Base-by-base conservation (phyloP, 2,888 invertebrate genomes). In the Drosophila picticornis region DNA sequence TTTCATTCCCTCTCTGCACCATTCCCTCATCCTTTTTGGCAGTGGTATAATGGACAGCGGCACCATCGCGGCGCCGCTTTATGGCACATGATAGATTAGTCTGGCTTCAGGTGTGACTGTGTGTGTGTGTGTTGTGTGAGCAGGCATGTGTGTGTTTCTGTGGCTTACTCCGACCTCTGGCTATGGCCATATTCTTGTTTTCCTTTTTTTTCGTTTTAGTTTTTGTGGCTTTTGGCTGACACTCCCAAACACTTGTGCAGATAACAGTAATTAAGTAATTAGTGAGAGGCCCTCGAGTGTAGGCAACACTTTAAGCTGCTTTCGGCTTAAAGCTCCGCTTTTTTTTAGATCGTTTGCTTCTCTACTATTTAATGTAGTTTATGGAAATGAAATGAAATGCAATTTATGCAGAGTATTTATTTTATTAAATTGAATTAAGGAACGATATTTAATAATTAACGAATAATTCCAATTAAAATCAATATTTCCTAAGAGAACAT, bases 41-140 rank as follows among this genome's bases (percentile, higher is more conserved):
- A 36, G 58, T 56, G 60, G 51, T 27, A 76, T 72, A 76, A 80
- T 72, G 78, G 64, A 58, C 58, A 68, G 58, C 81, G 69, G 70
- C 82, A 64, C 67, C 64, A 55, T 58, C 68, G 73, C 43, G 65
- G 58, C 75, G 72, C 67, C 90, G 81, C 89, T 88, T 84, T 88
- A 89, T 84, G 88, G 82, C 90, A 89, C 90, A 88, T 88, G 90
- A 88, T 90, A 88, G 87, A 88, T 88, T 90, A 88, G 87, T 81
- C 86, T 75, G 85, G 89, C 77, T 89, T 75, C 87, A 88, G 87
- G 87, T 88, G 90, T 77, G 73, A 52, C 61, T 59, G 25, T 29
- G 7, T 60, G 2, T 53, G 34, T 40, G 27, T 27, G 31, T 51
- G 36, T 19, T 27, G 13, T 64, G 32, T 25, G 80, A 84, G 87